A percentile compares a stretch with the other conserved stretches of the same genome.
phyloP scores from a whole-genome alignment of 2,797 vertebrate species.

The Enteromius argenteus region DNA sequence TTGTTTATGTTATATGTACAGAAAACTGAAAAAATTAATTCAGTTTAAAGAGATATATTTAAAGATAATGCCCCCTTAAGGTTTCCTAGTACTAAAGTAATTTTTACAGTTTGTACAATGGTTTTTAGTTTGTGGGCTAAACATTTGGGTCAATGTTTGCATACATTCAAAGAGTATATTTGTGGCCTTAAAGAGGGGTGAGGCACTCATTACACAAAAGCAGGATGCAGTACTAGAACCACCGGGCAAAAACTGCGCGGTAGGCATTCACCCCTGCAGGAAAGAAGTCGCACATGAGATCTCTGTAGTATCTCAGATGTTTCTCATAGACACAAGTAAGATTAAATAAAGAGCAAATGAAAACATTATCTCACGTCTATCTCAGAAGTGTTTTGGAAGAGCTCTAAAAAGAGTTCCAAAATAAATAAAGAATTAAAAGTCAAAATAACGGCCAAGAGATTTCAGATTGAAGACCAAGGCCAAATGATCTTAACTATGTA shows the following conservation, averaged over 20 bases:
- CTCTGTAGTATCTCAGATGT: neutral
- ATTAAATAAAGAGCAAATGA: neutral
- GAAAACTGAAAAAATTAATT: slow-evolving; percentile 3
- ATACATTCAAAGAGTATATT: neutral
- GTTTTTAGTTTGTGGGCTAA: neutral
- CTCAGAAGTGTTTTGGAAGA: neutral
- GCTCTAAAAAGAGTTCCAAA: neutral
- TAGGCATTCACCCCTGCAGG: neutral
- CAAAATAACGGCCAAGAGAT: neutral
- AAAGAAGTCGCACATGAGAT: neutral
- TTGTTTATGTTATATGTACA: neutral
- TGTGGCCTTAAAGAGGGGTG: neutral
- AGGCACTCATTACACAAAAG: neutral
- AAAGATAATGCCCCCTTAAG: neutral
- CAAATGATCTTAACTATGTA: neutral
- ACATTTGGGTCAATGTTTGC: neutral
- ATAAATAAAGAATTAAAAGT: neutral
- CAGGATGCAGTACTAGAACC: neutral
- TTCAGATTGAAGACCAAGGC: neutral
- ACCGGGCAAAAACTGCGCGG: neutral
- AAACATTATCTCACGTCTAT: neutral
- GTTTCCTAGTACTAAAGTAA: neutral
- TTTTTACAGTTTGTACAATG: neutral
- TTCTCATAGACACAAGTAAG: too few species aligned
- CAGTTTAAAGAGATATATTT: neutral